phyloP scores from a whole-genome alignment of 1,140 invertebrate genomes.

The Brevipalpus yothersi region DNA sequence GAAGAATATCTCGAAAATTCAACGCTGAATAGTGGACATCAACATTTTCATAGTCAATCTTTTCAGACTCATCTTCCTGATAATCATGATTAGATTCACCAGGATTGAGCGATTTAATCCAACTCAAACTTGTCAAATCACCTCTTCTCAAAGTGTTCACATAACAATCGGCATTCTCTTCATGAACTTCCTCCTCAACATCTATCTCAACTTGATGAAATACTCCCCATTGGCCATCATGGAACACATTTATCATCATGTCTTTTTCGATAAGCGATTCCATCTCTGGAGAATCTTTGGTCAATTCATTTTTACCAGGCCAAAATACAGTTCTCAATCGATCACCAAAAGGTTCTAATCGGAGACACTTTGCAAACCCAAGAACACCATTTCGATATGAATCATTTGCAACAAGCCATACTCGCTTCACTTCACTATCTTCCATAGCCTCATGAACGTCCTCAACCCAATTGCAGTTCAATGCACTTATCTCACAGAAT shows the following conservation, averaged over 20 bases:
- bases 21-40: slow-evolving; percentile 66
- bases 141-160: slow-evolving; percentile 61
- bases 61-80: not conserved
- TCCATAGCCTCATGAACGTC: slow-evolving; percentile 21
- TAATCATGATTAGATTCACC: not conserved
- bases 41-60: slow-evolving; percentile 37
- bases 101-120: slow-evolving; percentile 55
- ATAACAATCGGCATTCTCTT: slow-evolving; percentile 24
- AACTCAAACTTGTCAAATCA: slow-evolving; percentile 68
- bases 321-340: slow-evolving; percentile 29
- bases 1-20: slow-evolving; percentile 92
- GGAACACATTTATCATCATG: slow-evolving; percentile 53
- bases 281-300: not conserved
- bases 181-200: slow-evolving; percentile 23
- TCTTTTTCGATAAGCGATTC: slow-evolving; percentile 37
- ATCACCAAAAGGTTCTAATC: slow-evolving; percentile 48
- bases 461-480: slow-evolving; percentile 43
- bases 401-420: slow-evolving; percentile 38
- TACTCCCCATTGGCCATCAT: slow-evolving; percentile 20
- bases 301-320: not conserved
- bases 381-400: slow-evolving; percentile 37
- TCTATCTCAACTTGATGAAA: slow-evolving; percentile 26
- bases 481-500: not conserved
- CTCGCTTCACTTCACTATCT: slow-evolving; percentile 18
- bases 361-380: slow-evolving; percentile 66